Conservation (phyloP, 2,888 invertebrate species). For the Chouioia cunea region DNA sequence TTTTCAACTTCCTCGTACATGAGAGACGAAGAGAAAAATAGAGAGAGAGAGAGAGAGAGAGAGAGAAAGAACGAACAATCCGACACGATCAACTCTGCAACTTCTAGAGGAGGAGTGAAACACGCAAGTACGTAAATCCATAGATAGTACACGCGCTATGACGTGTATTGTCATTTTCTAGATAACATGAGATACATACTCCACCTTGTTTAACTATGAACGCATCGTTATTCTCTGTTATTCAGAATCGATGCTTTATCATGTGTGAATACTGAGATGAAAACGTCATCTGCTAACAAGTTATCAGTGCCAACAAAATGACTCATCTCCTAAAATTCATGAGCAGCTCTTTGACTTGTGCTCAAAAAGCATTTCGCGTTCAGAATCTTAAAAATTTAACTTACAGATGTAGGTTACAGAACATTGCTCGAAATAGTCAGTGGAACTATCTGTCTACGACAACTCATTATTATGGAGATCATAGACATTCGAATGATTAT, state of each 20-base stretch:
- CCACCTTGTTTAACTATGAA: slow-evolving; percentile 5
- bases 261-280: too few relatives aligned
- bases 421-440: not conserved
- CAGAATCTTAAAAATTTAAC: too few relatives aligned
- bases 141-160: not conserved
- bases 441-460: not conserved
- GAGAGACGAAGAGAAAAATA: too few relatives aligned
- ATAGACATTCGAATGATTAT: slow-evolving; percentile 2
- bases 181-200: slow-evolving; percentile 22
- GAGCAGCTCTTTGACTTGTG: slow-evolving; percentile 32
- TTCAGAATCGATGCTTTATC: not conserved
- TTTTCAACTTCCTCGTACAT: slow-evolving; percentile 8
- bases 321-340: slow-evolving; percentile 44
- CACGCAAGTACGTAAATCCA: not conserved
- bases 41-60: not conserved
- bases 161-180: slow-evolving; percentile 23
- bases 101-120: not conserved
- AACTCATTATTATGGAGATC: slow-evolving; percentile 28
- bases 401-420: too few relatives aligned
- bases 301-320: slow-evolving; percentile 39
- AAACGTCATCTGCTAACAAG: not conserved
- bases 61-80: not conserved
- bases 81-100: not conserved
- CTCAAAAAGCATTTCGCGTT: slow-evolving; percentile 10
- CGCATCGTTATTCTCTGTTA: not conserved